Conservation (phyloP, 2,797 vertebrate genomes). For the Coreius guichenoti region DNA sequence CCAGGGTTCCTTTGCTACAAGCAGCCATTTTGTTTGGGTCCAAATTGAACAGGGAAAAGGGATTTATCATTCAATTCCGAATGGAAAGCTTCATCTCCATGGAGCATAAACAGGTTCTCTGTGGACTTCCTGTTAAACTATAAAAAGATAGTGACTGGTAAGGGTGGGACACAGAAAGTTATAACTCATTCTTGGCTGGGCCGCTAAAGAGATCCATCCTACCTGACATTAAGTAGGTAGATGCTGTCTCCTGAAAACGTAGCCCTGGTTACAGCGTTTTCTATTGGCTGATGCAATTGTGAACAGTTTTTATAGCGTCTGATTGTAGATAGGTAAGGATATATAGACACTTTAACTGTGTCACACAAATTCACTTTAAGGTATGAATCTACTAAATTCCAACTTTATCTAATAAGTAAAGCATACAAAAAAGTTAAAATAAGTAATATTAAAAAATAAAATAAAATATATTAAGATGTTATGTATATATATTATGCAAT, state of each 20-base stretch:
- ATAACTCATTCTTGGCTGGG: conserved; percentile 25
- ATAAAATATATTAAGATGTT: too few relatives aligned
- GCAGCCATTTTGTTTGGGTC: conserved; percentile 14
- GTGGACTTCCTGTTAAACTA: conserved; percentile 35
- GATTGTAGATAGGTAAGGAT: conserved; percentile 15
- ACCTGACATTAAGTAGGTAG: conserved; percentile 44
- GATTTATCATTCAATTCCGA: conserved; percentile 20
- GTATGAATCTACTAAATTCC: neutral
- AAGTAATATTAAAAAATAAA: neutral
- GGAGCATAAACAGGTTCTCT: conserved; percentile 34
- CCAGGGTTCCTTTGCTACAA: conserved; percentile 58
- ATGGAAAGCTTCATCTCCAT: conserved; percentile 25
- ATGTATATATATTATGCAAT: too few relatives aligned
- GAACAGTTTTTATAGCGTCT: conserved; percentile 14
- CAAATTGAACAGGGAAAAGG: too few relatives aligned
- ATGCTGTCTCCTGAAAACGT: conserved; percentile 12
- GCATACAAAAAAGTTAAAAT: neutral
- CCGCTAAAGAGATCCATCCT: conserved; percentile 31
- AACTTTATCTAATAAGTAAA: neutral
- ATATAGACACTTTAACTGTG: conserved; percentile 14
- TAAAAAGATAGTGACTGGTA: conserved; percentile 34
- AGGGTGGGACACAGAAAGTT: conserved; percentile 26
- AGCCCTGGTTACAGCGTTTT: conserved; percentile 28
- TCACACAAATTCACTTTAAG: neutral
- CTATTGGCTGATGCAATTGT: neutral